Base-by-base conservation (phyloP, 2,888 invertebrate genomes). In the Nymphalis c-album region DNA sequence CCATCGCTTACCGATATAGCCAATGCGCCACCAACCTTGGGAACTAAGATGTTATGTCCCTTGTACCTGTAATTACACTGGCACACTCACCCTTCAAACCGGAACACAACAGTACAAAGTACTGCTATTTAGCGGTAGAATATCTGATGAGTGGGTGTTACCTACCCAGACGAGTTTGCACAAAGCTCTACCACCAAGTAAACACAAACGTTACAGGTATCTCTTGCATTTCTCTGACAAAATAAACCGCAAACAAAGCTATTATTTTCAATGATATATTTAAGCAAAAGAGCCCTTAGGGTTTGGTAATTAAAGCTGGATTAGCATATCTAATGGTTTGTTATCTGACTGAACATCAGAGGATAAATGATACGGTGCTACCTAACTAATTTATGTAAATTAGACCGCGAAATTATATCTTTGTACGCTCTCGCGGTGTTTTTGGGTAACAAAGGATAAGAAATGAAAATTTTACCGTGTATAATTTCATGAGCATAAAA, bases 311-410 rank as follows among this genome's bases (percentile, higher is more conserved):
- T 86, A 80, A 72, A 72, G 69, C 69, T 75, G 76, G 86, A 72
- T 88, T 86, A 86, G 77, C 84, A 86, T 87, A 51, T 79, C 76
- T 69, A 66, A 63, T 61, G 59, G 61, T 61, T 62, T 47, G 47
- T 60, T 68, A 59, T 70, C 61, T 78, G 80, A 78, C 77, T 81
- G 79, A 75, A 71, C 79, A 81, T 82, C 78, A 73, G 75, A 76
- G 75, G 74, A 79, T 77, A 75, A 85, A 86, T 87, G 84, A 87
- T 81, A 84, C 78, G 79, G 82, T 63, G 84, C 80, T 57, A 57
- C 79, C 83, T 81, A 79, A 77, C 77, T 86, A 86, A 88, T 86
- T 83, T 84, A 88, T 88, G 88, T 77, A 85, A 84, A 88, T 87
- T 83, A 83, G 71, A 69, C 72, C 70, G 74, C 74, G 76, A 73